Percentiles rank a stretch among this genome's conserved stretches.
phyloP scores from a whole-genome alignment of 1,140 invertebrate genomes.

The Lucilia sericata region DNA sequence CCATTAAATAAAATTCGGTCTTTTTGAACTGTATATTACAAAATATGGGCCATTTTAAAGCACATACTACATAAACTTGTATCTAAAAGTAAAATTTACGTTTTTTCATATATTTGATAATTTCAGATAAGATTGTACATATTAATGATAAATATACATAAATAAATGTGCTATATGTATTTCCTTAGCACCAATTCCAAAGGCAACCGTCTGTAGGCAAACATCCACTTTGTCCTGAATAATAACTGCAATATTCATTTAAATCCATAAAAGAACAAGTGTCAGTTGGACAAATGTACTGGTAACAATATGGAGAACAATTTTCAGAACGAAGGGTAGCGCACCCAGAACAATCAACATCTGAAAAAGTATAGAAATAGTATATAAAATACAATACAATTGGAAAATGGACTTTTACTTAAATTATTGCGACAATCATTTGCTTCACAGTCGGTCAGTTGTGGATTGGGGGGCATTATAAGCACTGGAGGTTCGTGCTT shows the following conservation, averaged over 20 bases:
- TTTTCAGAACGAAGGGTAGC: slow-evolving; percentile 49
- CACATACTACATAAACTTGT: no score
- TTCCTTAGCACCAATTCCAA: slow-evolving; percentile 55
- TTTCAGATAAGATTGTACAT: no score
- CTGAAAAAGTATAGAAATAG: slow-evolving; percentile 46
- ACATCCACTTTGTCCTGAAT: slow-evolving; percentile 57
- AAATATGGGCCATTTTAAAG: no score
- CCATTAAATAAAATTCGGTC: no score
- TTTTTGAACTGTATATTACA: no score
- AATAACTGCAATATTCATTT: slow-evolving; percentile 54
- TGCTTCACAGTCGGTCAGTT: slow-evolving; percentile 49
- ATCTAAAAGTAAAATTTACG: no score
- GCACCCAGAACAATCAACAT: slow-evolving; percentile 60
- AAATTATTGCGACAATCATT: slow-evolving; percentile 52
- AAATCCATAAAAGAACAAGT: slow-evolving; percentile 52
- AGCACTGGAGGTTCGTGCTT: slow-evolving; percentile 49
- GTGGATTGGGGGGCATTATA: slow-evolving; percentile 62
- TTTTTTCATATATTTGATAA: no score
- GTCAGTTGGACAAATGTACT: slow-evolving; percentile 54
- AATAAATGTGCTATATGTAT: no score
- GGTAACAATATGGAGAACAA: slow-evolving; percentile 55
- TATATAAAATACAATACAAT: no score
- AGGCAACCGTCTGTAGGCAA: slow-evolving; percentile 54
- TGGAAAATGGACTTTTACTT: slow-evolving; percentile 48
- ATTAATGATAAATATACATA: no score